Percentiles rank a stretch among this genome's conserved stretches.
These are phyloP conservation scores for Euura saliciscinereae DNA, from an alignment of 1,140 invertebrate species.

Conservation along the genomic window DNA sequence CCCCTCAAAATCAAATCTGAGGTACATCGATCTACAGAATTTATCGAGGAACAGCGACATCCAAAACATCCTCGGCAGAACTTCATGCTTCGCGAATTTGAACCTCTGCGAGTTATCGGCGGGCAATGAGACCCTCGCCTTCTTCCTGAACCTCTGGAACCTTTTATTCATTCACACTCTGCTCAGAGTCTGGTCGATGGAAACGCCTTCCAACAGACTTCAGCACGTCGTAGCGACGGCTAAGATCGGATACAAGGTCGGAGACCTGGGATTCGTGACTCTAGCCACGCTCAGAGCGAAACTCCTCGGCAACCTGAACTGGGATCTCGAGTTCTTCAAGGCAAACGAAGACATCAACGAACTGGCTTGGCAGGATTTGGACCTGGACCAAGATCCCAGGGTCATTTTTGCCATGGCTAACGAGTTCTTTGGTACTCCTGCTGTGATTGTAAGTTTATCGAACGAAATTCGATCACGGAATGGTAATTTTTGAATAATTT, in stretches of 20 bases:
- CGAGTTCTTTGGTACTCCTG: conserved; percentile 45
- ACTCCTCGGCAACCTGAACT: conserved; percentile 37
- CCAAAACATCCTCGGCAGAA: conserved; percentile 40
- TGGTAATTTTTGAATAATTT: conserved; percentile 15
- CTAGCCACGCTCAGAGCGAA: conserved; percentile 43
- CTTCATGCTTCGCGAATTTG: conserved; percentile 34
- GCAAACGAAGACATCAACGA: conserved; percentile 47
- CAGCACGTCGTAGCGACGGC: conserved; percentile 38
- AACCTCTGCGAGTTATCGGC: conserved; percentile 49
- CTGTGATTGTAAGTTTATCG: conserved; percentile 33
- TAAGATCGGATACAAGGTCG: conserved; percentile 49
- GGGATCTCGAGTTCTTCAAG: conserved; percentile 33
- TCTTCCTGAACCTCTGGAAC: conserved; percentile 53
- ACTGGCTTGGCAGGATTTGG: conserved; percentile 49
- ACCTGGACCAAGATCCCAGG: conserved; percentile 45
- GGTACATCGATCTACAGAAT: conserved; percentile 20
- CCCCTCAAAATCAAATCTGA: conserved; percentile 23
- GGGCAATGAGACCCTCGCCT: conserved; percentile 49
- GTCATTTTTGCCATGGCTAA: conserved; percentile 50
- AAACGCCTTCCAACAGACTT: conserved; percentile 35
- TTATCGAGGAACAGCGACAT: conserved; percentile 33
- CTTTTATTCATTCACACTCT: conserved; percentile 45
- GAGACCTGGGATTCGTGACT: conserved; percentile 52
- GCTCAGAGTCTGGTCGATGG: conserved; percentile 36
- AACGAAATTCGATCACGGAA: not conserved